Base-by-base conservation (phyloP, 2,888 invertebrate genomes). In the Hypomecis punctinalis region DNA sequence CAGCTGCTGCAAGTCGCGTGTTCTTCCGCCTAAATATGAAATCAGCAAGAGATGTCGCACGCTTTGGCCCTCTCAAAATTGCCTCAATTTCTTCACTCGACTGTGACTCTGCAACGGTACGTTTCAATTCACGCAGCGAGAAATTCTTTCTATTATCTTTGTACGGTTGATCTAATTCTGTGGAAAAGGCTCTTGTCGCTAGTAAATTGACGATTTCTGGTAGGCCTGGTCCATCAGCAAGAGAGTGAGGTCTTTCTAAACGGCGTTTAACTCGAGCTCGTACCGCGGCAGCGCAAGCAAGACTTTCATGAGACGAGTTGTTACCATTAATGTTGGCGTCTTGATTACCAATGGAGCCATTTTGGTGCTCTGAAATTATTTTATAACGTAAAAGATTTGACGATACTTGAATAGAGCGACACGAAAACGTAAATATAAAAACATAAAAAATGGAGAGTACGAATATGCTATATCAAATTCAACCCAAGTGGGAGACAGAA, bases 191-290 rank as follows among this genome's bases (percentile, higher is more conserved):
- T 43, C 82, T 82, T 6, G 83, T 76, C 63, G 77, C 76, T 36
- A 90, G 71, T 52, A 86, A 76, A 2, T 85, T 80, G 5, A 82
- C 58, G 13, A 86, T 60, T 1, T 80, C 76, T 2, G 88, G 82
- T 36, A 82, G 74, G 46, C 76, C 76, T 6, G 83, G 75, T 46
- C 72, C 77, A 66, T 87, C 89, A 0, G 85, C 85, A 1, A 88
- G 77, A 0, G 91, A 91, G 52, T 82, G 80, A 4, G 91, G 91
- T 0, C 91, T 85, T 72, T 86, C 84, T 11, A 83, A 73, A 0
- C 80, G 83, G 5, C 78, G 79, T 2, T 71, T 69, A 0, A 86
- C 88, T n/a, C 89, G 82, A 11, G 82, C 83, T 9, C 86, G 85
- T 47, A 89, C 88, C 0, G 84, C 86, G 39, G 81, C 77, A 6